Evolutionary conservation across 2,888 invertebrate genomes (phyloP), one percentile per base, ranked within the genome.

Genomic region (Ceriagrion tenellum): DNA sequence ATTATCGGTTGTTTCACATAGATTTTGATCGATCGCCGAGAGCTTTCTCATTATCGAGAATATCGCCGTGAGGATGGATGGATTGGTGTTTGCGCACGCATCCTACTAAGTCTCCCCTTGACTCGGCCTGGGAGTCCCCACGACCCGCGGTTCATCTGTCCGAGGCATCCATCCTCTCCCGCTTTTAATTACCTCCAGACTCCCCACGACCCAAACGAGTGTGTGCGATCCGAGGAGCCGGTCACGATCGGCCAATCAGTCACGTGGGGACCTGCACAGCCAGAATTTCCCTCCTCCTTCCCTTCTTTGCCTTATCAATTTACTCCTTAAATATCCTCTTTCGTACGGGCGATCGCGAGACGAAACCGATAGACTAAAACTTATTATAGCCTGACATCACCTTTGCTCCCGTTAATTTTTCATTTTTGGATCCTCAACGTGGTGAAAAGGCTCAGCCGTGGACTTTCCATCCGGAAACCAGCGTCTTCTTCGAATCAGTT

Each of bases 301-400:
- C 59, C 30, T 35, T 30, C 35, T 20, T 90, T 30, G 40, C 63
- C 26, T n/a, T 69, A 93, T 93, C 93, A 93, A 40, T 93, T 93
- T 74, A 91, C 23, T 30, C 90, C 56, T 47, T 55, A 26, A 55
- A 59, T 20, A 59, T 59, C 47, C 47, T 47, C 59, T 59, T 59
- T 20, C 59, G 20, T 59, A n/a, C 90, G n/a, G 55, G n/a, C 90
- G 55, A 30, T 55, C 23, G n/a, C 90, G 30, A 55, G 59, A 30
- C n/a, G 90, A 35, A 91, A 40, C 63, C 59, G 26, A 8, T 12
- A 1, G n/a, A n/a, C 26, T 8, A 12, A 59, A 59, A 59, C 59
- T 69, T 69, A 69, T 69, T 69, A 69, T 26, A 69, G 93, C 69
- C 55, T 23, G 35, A 23, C 93, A 1, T 47, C 93, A 47, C 69